Conservation (phyloP, 2,113 vertebrate species). For the Clinocottus analis region DNA sequence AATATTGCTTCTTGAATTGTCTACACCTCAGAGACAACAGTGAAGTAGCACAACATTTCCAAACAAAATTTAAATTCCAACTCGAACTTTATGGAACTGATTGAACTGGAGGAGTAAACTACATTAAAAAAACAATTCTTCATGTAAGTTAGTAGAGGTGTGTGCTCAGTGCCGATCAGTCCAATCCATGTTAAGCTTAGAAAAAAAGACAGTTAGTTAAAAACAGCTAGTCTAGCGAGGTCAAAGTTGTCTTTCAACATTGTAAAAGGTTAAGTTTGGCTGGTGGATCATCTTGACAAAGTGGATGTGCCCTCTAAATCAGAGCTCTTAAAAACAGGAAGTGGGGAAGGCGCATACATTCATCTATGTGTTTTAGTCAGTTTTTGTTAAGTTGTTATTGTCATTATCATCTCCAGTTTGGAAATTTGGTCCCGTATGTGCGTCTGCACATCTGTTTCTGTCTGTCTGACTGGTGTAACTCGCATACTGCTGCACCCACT, state of each 20-base stretch:
- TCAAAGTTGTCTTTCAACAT: conserved; percentile 5
- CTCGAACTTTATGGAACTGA: background rate
- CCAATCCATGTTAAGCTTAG: background rate
- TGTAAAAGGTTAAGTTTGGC: background rate
- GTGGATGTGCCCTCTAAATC: background rate
- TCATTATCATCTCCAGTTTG: no score
- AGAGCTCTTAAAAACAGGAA: no score
- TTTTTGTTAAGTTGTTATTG: no score
- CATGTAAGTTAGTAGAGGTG: background rate
- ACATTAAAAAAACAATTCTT: background rate
- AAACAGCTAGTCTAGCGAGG: no score
- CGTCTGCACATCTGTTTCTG: no score
- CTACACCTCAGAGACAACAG: background rate
- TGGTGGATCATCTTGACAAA: background rate
- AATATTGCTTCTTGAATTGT: conserved; percentile 1
- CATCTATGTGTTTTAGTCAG: no score
- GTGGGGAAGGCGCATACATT: no score
- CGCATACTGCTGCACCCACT: no score
- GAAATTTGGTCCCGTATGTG: background rate
- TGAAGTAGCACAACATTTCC: background rate
- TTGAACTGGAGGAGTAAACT: background rate
- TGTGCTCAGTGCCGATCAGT: background rate
- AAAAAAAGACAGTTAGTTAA: background rate
- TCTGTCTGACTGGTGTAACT: no score
- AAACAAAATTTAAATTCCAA: background rate